These are phyloP conservation scores for Hippoglossus stenolepis DNA, from an alignment of 2,113 vertebrate genomes.

Conservation along the genomic window DNA sequence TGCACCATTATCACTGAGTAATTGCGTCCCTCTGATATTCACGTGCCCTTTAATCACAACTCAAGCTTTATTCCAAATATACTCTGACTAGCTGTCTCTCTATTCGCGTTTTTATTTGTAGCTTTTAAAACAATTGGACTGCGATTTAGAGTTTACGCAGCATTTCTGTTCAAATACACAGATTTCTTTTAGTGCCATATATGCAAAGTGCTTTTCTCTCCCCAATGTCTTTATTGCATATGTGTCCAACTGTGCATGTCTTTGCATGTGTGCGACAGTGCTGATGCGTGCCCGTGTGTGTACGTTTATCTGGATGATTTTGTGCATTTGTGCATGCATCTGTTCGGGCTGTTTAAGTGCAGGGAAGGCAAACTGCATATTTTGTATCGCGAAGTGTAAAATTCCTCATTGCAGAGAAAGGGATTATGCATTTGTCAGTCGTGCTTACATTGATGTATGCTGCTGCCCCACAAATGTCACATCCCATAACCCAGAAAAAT, in stretches of 20 bases:
- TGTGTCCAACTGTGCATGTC: constrained; percentile 13
- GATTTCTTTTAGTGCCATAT: constrained; percentile 1
- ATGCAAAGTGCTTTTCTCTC: not conserved
- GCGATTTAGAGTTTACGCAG: constrained; percentile 18
- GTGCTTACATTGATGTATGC: constrained; percentile 88
- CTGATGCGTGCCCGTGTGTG: not conserved
- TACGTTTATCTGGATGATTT: constrained; percentile 29
- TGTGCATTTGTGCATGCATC: constrained; percentile 27
- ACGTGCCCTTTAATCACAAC: not conserved
- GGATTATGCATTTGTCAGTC: constrained; percentile 91
- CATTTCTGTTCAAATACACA: constrained; percentile 14
- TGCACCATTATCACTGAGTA: constrained; percentile 34
- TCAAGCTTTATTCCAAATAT: not conserved
- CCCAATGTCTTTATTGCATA: constrained; percentile 3
- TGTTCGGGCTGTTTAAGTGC: not conserved
- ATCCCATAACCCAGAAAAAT: constrained; percentile 92
- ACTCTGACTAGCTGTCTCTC: constrained; percentile 21
- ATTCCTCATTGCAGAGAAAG: constrained; percentile 77
- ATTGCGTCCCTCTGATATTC: constrained; percentile 10
- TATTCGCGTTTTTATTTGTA: constrained; percentile 8
- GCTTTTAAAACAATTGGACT: constrained; percentile 9
- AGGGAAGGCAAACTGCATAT: constrained; percentile 45
- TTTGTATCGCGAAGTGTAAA: constrained; percentile 67
- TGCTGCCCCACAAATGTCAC: constrained; percentile 91
- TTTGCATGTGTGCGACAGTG: constrained; percentile 10